Evolutionary conservation across 2,113 vertebrate genomes (phyloP), one percentile per base, ranked within the genome.

Genomic region (Notothenia coriiceps): DNA sequence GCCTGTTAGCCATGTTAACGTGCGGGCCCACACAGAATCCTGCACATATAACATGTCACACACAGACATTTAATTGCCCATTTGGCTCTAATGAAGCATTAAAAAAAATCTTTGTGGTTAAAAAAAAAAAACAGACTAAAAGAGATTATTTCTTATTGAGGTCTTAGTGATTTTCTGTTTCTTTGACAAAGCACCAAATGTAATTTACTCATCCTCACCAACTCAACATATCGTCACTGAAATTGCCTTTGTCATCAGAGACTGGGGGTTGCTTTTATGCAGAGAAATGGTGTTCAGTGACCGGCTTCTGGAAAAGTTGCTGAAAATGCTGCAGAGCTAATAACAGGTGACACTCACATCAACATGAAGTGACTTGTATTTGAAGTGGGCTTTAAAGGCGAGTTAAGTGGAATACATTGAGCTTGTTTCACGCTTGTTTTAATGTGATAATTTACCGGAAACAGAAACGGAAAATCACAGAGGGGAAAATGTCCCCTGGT

Each of bases 391-490:
- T 62, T 2, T 43, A 83, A 82, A 85, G 40, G 0, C 44, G 11
- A 70, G 65, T 67, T 76, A 85, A 94, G 89, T 71, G 83, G 89
- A 81, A 84, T 71, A 33, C 80, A 88, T 81, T 85, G 89, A 43
- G 82, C 70, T 90, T 3, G 73, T 92, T 85, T 86, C 71, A 54
- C 11, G 10, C 17, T 74, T 44, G 25, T 72, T 85, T 85, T 86
- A 91, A 89, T 80, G 17, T 2, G 70, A 85, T 82, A 12, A 75
- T 86, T 74, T 74, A 68, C 43, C 62, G 47, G 84, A 75, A 79
- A 78, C n/a, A 40, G 1, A 29, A 72, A 71, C 22, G 85, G 82
- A 89, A 80, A 81, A 87, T 79, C 73, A 69, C 43, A 78, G 65
- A 65, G 65, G 60, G 85, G 74, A 74, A 80, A 77, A 76, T 72